A percentile compares a stretch with the other conserved stretches of the same genome.
Evolutionary conservation across 2,888 invertebrate species (phyloP).

Genomic region (Eurois occulta): DNA sequence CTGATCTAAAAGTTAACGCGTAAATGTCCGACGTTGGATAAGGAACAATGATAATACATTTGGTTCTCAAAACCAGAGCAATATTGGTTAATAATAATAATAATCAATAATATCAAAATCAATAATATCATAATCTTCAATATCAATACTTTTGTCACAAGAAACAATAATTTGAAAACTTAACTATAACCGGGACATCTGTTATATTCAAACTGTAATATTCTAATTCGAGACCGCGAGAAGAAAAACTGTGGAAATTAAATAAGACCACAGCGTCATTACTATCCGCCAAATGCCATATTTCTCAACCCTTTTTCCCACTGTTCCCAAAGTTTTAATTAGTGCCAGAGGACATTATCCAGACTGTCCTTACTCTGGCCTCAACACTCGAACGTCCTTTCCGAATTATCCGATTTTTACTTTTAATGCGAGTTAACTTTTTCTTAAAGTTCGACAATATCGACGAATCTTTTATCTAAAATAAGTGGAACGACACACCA

Average conservation of each 20-base stretch:
- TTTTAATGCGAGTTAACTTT: constrained; percentile 77
- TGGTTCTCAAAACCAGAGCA: neutral
- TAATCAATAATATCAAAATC: too few species aligned
- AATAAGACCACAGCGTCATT: constrained; percentile 84
- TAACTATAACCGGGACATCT: constrained; percentile 8
- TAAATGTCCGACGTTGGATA: neutral
- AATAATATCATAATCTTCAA: neutral
- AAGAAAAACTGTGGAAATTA: constrained; percentile 85
- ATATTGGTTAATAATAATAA: too few species aligned
- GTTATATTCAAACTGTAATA: constrained; percentile 52
- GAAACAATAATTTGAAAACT: neutral
- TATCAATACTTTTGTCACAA: neutral
- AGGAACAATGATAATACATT: too few species aligned
- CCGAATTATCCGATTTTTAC: constrained; percentile 80
- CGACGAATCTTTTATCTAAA: constrained; percentile 52
- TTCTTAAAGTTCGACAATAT: constrained; percentile 71
- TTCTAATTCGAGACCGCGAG: constrained; percentile 75
- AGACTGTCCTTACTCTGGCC: constrained; percentile 82
- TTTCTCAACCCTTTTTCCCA: constrained; percentile 88
- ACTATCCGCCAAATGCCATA: constrained; percentile 86
- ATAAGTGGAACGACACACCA: neutral
- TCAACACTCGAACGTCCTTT: constrained; percentile 77
- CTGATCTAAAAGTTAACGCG: neutral
- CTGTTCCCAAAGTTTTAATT: constrained; percentile 89
- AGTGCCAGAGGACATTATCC: constrained; percentile 90